Percentiles rank a stretch among this genome's conserved stretches.
These are phyloP conservation scores for Orcinus orca DNA, from an alignment of 2,113 vertebrate genomes.

Conservation along the genomic window DNA sequence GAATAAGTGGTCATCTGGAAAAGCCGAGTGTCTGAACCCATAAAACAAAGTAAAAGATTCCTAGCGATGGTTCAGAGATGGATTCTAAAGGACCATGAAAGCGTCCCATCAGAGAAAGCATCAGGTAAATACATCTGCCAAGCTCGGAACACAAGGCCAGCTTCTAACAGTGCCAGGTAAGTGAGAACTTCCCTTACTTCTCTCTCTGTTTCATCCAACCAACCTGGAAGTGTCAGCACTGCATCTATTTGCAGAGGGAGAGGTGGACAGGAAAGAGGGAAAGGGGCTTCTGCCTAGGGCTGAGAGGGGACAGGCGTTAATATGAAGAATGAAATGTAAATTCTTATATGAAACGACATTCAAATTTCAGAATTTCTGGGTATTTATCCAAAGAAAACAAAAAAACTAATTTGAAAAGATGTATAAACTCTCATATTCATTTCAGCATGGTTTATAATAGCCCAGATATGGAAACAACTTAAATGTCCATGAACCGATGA, in stretches of 20 bases:
- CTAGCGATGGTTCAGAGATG: not conserved
- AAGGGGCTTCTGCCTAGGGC: not conserved
- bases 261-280: not conserved
- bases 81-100: not conserved
- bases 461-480: not conserved
- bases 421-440: not conserved
- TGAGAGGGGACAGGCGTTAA: not conserved
- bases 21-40: not conserved
- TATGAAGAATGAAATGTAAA: not conserved
- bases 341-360: not conserved
- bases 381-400: not conserved
- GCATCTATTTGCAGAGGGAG: not conserved
- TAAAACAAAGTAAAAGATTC: not conserved
- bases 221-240: not conserved
- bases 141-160: not conserved
- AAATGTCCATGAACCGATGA: not conserved
- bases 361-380: not conserved
- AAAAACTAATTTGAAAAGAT: not conserved
- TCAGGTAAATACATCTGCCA: not conserved
- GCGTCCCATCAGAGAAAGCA: not conserved
- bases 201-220: not conserved
- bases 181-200: not conserved
- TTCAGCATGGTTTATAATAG: not conserved
- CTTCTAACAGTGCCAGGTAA: not conserved
- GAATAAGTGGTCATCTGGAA: not conserved